Percentiles rank a stretch among this genome's conserved stretches.
phyloP scores from a whole-genome alignment of 2,797 vertebrate species.

The Manis javanica region DNA sequence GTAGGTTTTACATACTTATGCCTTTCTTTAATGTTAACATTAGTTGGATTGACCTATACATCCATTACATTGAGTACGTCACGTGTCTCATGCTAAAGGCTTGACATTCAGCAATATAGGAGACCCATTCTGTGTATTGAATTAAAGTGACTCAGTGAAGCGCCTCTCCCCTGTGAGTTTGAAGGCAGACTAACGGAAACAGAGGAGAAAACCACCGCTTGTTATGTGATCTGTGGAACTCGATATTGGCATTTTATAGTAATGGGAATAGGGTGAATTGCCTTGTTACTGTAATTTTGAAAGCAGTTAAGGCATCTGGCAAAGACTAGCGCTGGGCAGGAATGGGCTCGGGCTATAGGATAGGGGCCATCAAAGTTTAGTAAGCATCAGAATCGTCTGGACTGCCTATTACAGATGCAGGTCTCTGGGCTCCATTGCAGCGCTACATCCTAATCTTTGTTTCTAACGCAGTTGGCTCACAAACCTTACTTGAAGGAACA shows the following conservation, averaged over 20 bases:
- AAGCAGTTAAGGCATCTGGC: background rate
- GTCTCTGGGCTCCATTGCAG: background rate
- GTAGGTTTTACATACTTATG: constrained; percentile 82
- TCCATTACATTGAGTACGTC: constrained; percentile 81
- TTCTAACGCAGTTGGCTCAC: background rate
- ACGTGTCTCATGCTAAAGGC: constrained; percentile 82
- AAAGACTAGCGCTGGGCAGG: background rate
- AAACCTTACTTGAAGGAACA: background rate
- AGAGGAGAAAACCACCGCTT: background rate
- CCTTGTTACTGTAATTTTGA: background rate
- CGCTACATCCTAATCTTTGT: background rate
- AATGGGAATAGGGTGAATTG: background rate
- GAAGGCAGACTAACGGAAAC: constrained; percentile 64
- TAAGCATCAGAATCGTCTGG: background rate
- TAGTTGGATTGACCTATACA: constrained; percentile 79
- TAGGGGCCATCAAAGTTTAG: background rate
- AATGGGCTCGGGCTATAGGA: background rate
- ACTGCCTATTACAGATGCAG: background rate
- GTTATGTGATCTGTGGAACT: background rate
- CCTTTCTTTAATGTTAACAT: constrained; percentile 83
- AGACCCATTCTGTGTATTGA: constrained; percentile 72
- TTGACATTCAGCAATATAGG: constrained; percentile 73
- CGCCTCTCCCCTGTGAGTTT: constrained; percentile 38
- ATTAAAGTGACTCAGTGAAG: constrained; percentile 65
- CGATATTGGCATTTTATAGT: background rate